Base-by-base conservation (phyloP, 2,113 vertebrate genomes). In the Aramus guarauna region DNA sequence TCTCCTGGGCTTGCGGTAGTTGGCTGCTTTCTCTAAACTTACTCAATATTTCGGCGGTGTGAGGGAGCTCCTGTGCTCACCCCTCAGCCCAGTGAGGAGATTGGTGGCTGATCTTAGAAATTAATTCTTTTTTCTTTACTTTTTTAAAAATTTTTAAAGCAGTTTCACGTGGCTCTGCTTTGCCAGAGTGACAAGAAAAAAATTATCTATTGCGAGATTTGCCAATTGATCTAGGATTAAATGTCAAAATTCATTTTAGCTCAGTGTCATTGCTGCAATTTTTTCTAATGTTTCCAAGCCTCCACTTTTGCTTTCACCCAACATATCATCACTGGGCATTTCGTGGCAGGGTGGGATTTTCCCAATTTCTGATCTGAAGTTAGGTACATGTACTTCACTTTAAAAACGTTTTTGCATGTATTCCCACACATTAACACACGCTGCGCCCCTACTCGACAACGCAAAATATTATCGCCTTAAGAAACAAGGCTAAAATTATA, bases 211-310 rank as follows among this genome's bases (percentile, higher is more conserved):
- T 87, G 69, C 87, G 79, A 93, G 66, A 82, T 94, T 92, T 82
- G 30, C 56, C 78, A 59, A 15, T 64, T 90, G 95, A 93, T 89
- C 62, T 72, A 43, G 73, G 94, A 96, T 96, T 95, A 97, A 95
- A 92, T 85, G 92, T 94, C 97, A 93, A 92, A 84, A 97, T 62
- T 72, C 41, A 85, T 96, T 94, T 93, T 36, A 82, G 82, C 52
- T 86, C 78, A 8, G 69, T 80, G 91, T 78, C 72, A 60, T 82
- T 4, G 56, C 77, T 63, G 32, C 11, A 12, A 9, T 59, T 60
- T 92, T 82, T 72, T 29, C 79, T 56, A 21, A 11, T 23, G 26
- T 73, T 95, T 69, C 86, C 56, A 58, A 68, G 21, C 16, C 80
- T 83, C 30, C 1, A 11, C 67, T 96, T 88, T 77, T 71, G 50